Percentiles rank a stretch among this genome's conserved stretches.
Conservation (phyloP, 2,888 invertebrate genomes). For the Gordius sp. region DNA sequence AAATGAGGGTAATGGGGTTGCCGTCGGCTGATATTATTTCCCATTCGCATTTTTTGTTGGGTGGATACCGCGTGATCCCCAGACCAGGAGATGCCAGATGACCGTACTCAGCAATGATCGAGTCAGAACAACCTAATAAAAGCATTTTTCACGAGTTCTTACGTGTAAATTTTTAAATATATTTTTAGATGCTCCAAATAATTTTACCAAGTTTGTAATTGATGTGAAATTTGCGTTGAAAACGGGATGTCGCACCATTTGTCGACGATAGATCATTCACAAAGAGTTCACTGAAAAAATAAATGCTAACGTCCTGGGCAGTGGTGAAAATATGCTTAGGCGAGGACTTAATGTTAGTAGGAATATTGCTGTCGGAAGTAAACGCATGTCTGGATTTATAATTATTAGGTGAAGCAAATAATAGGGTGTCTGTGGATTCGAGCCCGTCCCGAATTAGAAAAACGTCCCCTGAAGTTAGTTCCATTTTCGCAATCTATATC, state of each 20-base stretch:
- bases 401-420: background rate
- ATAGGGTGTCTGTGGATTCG: background rate
- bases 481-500: background rate
- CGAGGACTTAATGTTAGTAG: too few species aligned
- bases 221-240: too few species aligned
- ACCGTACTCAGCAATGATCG: background rate
- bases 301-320: too few species aligned
- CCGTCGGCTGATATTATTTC: background rate
- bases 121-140: background rate
- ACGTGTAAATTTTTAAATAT: background rate
- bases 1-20: background rate
- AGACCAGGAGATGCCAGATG: background rate
- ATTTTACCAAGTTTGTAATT: background rate
- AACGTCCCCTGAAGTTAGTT: background rate
- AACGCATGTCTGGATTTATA: too few species aligned
- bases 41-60: background rate
- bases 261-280: too few species aligned
- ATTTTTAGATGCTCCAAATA: background rate
- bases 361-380: too few species aligned
- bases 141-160: too few species aligned
- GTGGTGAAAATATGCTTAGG: too few species aligned
- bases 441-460: background rate
- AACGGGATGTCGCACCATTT: too few species aligned
- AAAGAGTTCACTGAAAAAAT: too few species aligned
- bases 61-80: background rate